phyloP scores from a whole-genome alignment of 2,797 vertebrate species.

The Trachops cirrhosus region DNA sequence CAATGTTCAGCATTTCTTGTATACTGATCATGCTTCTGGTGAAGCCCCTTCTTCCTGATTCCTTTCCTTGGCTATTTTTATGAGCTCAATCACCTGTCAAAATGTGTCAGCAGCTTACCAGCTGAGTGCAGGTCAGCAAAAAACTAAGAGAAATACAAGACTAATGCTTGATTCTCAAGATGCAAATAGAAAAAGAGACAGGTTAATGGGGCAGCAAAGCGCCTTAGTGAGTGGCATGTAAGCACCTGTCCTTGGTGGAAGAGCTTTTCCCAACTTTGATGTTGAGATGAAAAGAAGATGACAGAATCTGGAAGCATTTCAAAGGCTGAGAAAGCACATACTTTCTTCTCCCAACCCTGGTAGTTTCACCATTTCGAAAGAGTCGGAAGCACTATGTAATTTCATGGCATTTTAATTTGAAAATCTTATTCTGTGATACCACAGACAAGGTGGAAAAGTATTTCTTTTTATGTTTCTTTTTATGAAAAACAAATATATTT shows the following conservation, averaged over 20 bases:
- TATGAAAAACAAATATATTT: neutral
- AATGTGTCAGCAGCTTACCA: constrained; percentile 1
- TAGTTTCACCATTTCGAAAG: constrained; percentile 4
- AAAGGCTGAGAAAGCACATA: constrained; percentile 40
- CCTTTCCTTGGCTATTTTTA: neutral
- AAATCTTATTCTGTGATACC: neutral
- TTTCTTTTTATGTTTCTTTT: neutral
- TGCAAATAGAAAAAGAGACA: neutral
- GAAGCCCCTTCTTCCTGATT: neutral
- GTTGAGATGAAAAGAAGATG: constrained; percentile 47
- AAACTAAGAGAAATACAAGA: constrained; percentile 7
- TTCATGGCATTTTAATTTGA: constrained; percentile 43
- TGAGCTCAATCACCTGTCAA: neutral
- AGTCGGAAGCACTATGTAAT: neutral
- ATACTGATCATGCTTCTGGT: neutral
- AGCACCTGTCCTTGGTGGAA: neutral
- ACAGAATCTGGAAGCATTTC: constrained; percentile 52
- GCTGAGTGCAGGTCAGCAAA: constrained; percentile 17
- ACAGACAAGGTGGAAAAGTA: neutral
- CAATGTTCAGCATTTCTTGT: neutral
- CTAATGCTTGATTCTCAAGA: neutral
- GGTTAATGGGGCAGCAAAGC: constrained; percentile 13
- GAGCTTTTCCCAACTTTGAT: constrained; percentile 67
- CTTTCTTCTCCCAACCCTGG: neutral
- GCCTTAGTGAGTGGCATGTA: neutral